phyloP scores from a whole-genome alignment of 2,113 vertebrate species.

The Nannobrachium achirus region DNA sequence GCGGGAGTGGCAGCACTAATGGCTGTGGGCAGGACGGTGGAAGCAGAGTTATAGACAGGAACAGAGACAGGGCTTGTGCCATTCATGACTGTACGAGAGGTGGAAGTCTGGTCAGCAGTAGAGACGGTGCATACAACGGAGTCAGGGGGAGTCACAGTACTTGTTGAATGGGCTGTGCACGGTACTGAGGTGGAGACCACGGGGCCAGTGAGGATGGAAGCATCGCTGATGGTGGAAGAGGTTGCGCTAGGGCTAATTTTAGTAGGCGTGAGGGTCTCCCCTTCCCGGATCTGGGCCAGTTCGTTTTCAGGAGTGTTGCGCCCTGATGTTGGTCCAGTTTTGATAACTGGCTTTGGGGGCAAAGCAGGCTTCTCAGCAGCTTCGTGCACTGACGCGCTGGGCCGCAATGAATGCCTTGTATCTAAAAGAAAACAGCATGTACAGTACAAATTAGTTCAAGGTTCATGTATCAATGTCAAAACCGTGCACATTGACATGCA shows the following conservation, averaged over 20 bases:
- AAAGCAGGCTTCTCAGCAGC: slow-evolving; percentile 74
- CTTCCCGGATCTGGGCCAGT: slow-evolving; percentile 69
- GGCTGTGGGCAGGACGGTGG: slow-evolving; percentile 15
- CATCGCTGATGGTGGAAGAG: background rate
- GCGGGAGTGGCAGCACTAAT: slow-evolving; percentile 30
- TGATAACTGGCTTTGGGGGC: slow-evolving; percentile 74
- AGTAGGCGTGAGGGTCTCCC: slow-evolving; percentile 52
- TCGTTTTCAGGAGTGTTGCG: slow-evolving; percentile 75
- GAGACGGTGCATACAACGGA: slow-evolving; percentile 48
- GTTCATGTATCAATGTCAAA: background rate
- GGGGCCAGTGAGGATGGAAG: slow-evolving; percentile 20
- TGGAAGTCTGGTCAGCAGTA: slow-evolving; percentile 34
- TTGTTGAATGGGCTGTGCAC: slow-evolving; percentile 33
- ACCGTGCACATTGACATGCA: no score
- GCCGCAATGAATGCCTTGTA: slow-evolving; percentile 72
- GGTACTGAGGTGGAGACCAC: slow-evolving; percentile 53
- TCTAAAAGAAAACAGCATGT: slow-evolving; percentile 46
- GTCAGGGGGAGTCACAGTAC: slow-evolving; percentile 52
- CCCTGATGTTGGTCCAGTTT: slow-evolving; percentile 64
- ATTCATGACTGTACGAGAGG: slow-evolving; percentile 34
- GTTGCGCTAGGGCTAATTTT: slow-evolving; percentile 33
- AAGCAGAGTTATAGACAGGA: slow-evolving; percentile 26
- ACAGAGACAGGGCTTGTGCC: slow-evolving; percentile 20
- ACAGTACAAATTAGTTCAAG: background rate
- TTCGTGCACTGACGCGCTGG: slow-evolving; percentile 73